Percentiles rank a stretch among this genome's conserved stretches.
Conservation (phyloP, 2,888 invertebrate species). For the Lydus trimaculatus region DNA sequence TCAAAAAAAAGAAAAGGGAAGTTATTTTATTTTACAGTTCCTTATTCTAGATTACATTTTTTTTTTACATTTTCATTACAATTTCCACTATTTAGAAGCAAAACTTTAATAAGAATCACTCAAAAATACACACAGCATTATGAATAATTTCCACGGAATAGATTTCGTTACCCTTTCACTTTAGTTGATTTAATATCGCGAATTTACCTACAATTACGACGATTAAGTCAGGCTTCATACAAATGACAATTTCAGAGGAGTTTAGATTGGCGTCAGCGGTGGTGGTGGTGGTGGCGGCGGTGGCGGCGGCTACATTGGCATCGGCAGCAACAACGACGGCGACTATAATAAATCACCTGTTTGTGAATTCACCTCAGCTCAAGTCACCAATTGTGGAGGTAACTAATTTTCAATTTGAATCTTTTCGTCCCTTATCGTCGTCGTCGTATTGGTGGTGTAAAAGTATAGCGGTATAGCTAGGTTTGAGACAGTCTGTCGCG, state of each 20-base stretch:
- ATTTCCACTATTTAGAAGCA: neutral
- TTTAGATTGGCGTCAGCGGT: neutral
- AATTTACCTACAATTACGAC: conserved; percentile 16
- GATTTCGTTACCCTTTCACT: neutral
- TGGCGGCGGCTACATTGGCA: neutral
- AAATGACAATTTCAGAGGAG: conserved; percentile 12
- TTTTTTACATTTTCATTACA: conserved; percentile 7
- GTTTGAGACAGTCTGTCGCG: conserved; percentile 54
- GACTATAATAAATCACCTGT: conserved; percentile 38
- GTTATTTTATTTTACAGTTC: neutral
- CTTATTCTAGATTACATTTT: neutral
- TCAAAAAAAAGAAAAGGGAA: conserved; percentile 29
- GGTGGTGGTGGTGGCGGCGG: neutral
- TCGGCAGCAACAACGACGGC: neutral
- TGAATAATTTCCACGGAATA: neutral
- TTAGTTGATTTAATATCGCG: conserved; percentile 14
- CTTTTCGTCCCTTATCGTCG: conserved; percentile 53
- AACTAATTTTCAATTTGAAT: conserved; percentile 61
- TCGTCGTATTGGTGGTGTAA: conserved; percentile 31
- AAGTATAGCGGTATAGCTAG: conserved; percentile 8
- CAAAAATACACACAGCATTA: neutral
- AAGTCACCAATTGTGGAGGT: conserved; percentile 52
- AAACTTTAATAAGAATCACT: neutral
- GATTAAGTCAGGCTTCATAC: conserved; percentile 17
- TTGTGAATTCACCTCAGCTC: conserved; percentile 43